phyloP scores from a whole-genome alignment of 2,888 invertebrate species.

The Coecobrya sp. region DNA sequence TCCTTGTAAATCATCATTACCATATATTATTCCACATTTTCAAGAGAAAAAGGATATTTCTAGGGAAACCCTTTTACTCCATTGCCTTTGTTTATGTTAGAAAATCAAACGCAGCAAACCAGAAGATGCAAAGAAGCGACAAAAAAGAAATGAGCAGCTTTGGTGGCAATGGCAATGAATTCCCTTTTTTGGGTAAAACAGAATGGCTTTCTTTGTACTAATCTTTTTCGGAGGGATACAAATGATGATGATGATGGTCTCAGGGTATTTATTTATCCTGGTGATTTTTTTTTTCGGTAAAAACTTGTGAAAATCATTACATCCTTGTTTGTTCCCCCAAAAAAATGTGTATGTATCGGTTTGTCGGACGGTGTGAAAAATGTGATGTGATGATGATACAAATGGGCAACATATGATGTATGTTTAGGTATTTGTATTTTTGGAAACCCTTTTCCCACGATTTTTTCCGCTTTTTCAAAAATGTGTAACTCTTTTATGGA shows the following conservation, averaged over 20 bases:
- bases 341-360: not conserved
- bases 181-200: constrained; percentile 59
- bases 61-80: constrained; percentile 60
- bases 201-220: constrained; percentile 63
- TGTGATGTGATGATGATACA: constrained; percentile 53
- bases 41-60: not conserved
- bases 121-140: not conserved
- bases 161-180: constrained; percentile 40
- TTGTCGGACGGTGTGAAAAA: constrained; percentile 21
- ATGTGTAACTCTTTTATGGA: not conserved
- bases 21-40: constrained; percentile 18
- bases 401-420: constrained; percentile 73
- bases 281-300: constrained; percentile 25
- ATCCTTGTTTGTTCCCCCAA: constrained; percentile 34
- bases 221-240: constrained; percentile 23
- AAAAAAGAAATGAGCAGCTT: constrained; percentile 49
- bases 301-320: constrained; percentile 63
- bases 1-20: constrained; percentile 18
- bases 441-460: constrained; percentile 80
- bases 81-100: constrained; percentile 72
- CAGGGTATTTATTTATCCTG: constrained; percentile 76
- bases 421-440: constrained; percentile 32
- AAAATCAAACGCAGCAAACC: not conserved
- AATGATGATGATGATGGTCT: not conserved
- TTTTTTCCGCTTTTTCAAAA: constrained; percentile 20